These are phyloP conservation scores for Phocides pigmalion DNA, from an alignment of 1,140 invertebrate species.

Conservation along the genomic window DNA sequence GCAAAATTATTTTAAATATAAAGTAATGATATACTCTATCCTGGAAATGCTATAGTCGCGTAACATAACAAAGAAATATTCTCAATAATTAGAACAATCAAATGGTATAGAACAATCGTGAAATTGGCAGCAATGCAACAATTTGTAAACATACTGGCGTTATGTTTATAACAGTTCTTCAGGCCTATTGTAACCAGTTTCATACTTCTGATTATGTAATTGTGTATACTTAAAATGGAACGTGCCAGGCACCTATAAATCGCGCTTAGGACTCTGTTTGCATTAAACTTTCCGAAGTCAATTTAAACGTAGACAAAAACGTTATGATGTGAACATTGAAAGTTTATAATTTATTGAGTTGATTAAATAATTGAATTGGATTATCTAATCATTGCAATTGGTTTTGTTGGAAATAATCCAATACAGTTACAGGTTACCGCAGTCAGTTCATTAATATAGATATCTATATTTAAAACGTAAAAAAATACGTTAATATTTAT, in stretches of 20 bases:
- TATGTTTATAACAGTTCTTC: conserved; percentile 59
- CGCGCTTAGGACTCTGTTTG: conserved; percentile 7
- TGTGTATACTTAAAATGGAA: conserved; percentile 45
- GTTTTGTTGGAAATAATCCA: no score
- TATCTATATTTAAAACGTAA: no score
- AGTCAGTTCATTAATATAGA: no score
- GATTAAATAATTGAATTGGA: not conserved
- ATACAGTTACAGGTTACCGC: no score
- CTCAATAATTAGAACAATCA: conserved; percentile 69
- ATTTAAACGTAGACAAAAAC: conserved; percentile 6
- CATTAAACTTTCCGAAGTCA: conserved; percentile 17
- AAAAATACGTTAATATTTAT: not conserved
- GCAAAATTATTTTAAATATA: not conserved
- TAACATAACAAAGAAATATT: conserved; percentile 48
- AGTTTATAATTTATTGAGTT: not conserved
- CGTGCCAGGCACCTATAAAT: conserved; percentile 13
- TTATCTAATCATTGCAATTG: not conserved
- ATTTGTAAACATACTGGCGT: conserved; percentile 65
- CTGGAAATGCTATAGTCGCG: conserved; percentile 41
- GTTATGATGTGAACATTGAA: conserved; percentile 3
- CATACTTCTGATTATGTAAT: conserved; percentile 61
- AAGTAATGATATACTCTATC: not conserved
- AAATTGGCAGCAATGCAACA: conserved; percentile 62
- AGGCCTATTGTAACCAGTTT: conserved; percentile 58
- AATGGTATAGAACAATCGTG: conserved; percentile 57